Evolutionary conservation across 2,113 vertebrate species (phyloP).

Genomic region (Odocoileus hemionus): DNA sequence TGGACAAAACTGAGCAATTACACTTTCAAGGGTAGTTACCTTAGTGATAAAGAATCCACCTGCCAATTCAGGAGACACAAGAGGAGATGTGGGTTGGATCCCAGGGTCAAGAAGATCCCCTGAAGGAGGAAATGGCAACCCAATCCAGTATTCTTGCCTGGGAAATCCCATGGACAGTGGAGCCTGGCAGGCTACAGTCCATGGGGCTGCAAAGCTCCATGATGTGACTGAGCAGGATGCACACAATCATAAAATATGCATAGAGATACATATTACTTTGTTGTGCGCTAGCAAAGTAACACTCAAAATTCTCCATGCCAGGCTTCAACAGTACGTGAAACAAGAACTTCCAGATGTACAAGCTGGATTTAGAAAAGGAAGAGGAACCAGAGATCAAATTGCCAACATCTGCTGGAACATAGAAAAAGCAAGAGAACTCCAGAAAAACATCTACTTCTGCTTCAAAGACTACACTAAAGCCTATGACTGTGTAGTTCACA

Average conservation of each 20-base stretch:
- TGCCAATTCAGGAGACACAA: not conserved
- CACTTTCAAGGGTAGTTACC: not conserved
- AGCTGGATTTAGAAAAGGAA: not conserved
- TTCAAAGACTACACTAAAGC: not conserved
- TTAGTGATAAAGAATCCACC: not conserved
- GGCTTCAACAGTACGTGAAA: not conserved
- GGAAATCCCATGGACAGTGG: not conserved
- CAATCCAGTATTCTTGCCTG: not conserved
- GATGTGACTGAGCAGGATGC: not conserved
- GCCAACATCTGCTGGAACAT: not conserved
- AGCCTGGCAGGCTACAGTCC: not conserved
- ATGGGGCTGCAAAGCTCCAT: not conserved
- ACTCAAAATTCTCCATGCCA: not conserved
- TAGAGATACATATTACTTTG: not conserved
- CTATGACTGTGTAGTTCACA: not conserved
- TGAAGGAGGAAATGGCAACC: not conserved
- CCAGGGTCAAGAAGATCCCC: not conserved
- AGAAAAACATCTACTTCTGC: not conserved
- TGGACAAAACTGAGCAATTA: not conserved
- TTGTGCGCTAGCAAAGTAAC: accelerated
- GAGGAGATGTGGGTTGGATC: not conserved
- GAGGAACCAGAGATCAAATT: not conserved
- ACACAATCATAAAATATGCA: not conserved
- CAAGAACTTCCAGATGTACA: not conserved
- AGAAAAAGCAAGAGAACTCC: not conserved